Evolutionary conservation across 2,113 vertebrate species (phyloP), one percentile per base, ranked within the genome.

Genomic region (Odobenus rosmarus): DNA sequence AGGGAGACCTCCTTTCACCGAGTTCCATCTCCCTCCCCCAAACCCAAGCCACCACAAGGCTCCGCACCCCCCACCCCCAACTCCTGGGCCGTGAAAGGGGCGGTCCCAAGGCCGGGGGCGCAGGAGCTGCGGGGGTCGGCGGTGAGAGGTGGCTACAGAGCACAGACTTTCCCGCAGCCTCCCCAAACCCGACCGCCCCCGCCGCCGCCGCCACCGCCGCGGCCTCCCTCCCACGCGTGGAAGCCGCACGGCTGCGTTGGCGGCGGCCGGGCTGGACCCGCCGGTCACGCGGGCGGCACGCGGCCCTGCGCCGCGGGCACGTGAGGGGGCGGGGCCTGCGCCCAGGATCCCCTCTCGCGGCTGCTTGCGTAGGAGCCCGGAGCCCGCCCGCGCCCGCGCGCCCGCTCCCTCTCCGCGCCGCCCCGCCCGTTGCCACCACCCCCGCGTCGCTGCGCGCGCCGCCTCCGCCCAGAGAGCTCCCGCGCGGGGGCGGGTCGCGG

Each of bases 301-400:
- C 39, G 98, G 97, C 90, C 69, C 76, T 77, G 97, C 81, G 90
- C 90, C 3, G 36, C 51, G n/a, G 59, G 36, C 98, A 98, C 97
- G 98, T 98, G 98, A 98, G 96, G 96, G 82, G 98, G 98, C 93
- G 95, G 95, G 46, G 95, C 95, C 95, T 16, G 74, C 24, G 77
- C 93, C 91, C 97, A 98, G 98, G 98, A 98, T 97, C 97, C 97
- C 98, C 98, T 97, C 97, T 97, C 90, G 81, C 84, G 88, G 93
- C 95, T 91, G 95, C 94, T 95, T 36, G 67, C 97, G 98, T 98
- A 97, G 90, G 96, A 96, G 92, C 95, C 15, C 24, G 12, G 33
- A 55, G 31, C 80, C 76, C 64, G 36, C 80, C 24, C 23, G 39
- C 64, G 67, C 64, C 33, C 59, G 2, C 64, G 9, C 18, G 3